Evolutionary conservation across 92 coral and sea anemone genomes (phyloP).

Genomic region (Pocillopora grandis): DNA sequence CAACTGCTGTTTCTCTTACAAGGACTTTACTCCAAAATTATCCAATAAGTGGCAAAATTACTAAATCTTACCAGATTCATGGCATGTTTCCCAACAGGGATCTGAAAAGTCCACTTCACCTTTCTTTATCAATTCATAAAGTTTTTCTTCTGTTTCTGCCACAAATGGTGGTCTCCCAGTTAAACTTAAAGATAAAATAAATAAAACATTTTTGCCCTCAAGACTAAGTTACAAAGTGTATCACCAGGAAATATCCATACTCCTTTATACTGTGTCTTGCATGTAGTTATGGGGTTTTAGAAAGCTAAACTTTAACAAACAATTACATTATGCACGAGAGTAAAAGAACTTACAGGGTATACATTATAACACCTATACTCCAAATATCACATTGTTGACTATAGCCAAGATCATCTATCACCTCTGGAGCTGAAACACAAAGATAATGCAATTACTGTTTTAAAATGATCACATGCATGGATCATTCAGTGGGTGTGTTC

Average conservation of each 20-base stretch:
- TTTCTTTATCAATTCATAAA: slow-evolving; percentile 87
- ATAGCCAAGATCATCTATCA: slow-evolving; percentile 95
- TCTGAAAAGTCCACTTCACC: slow-evolving; percentile 90
- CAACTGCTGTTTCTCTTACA: no score
- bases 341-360: slow-evolving; percentile 76
- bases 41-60: background rate
- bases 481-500: no score
- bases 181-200: slow-evolving; percentile 52
- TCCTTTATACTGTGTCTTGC: no score
- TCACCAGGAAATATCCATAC: no score
- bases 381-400: slow-evolving; percentile 99
- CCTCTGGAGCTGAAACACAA: slow-evolving; percentile 87
- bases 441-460: background rate
- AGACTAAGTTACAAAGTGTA: background rate
- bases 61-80: slow-evolving; percentile 80
- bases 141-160: slow-evolving; percentile 93
- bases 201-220: no score
- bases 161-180: slow-evolving; percentile 97
- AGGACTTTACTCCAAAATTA: background rate
- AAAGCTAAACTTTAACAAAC: background rate
- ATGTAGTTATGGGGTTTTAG: no score
- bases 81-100: slow-evolving; percentile 93
- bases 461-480: no score
- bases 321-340: background rate
- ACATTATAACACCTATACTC: slow-evolving; percentile 99